Evolutionary conservation across 2,888 invertebrate species (phyloP).

Genomic region (Andricus quercusramuli): DNA sequence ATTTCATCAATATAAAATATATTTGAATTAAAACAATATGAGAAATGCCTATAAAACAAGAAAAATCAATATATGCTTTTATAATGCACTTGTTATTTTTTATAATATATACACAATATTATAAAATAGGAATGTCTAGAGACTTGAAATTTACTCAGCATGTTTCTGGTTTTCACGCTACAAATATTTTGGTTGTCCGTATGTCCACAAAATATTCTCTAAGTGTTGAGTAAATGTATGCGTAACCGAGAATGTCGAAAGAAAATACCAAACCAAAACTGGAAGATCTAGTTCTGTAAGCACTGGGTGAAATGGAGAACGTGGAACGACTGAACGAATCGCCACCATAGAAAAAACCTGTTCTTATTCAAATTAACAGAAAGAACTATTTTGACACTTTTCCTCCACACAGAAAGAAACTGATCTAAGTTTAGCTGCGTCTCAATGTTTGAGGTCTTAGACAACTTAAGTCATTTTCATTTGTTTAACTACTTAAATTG

Average conservation of each 20-base stretch:
- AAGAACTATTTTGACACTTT: neutral
- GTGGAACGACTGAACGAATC: neutral
- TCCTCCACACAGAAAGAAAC: neutral
- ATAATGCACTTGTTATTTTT: neutral
- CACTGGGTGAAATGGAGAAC: neutral
- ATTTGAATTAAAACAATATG: neutral
- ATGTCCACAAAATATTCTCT: conserved; percentile 19
- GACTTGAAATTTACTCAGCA: neutral
- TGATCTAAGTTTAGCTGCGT: too few species aligned
- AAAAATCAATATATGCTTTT: neutral
- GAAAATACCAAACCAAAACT: conserved; percentile 7
- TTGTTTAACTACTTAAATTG: too few species aligned
- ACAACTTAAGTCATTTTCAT: too few species aligned
- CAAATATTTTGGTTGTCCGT: conserved; percentile 22
- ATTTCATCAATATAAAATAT: neutral
- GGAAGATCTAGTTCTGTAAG: conserved; percentile 18
- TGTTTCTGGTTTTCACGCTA: neutral
- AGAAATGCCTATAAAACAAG: neutral
- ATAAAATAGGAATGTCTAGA: neutral
- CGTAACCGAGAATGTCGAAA: conserved; percentile 27
- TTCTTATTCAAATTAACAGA: neutral
- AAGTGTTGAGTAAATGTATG: conserved; percentile 28
- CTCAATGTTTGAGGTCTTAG: too few species aligned
- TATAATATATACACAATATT: neutral
- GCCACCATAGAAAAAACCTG: neutral